Evolutionary conservation across 2,797 vertebrate genomes (phyloP), one percentile per base, ranked within the genome.

Genomic region (Zenarchopterus dispar): DNA sequence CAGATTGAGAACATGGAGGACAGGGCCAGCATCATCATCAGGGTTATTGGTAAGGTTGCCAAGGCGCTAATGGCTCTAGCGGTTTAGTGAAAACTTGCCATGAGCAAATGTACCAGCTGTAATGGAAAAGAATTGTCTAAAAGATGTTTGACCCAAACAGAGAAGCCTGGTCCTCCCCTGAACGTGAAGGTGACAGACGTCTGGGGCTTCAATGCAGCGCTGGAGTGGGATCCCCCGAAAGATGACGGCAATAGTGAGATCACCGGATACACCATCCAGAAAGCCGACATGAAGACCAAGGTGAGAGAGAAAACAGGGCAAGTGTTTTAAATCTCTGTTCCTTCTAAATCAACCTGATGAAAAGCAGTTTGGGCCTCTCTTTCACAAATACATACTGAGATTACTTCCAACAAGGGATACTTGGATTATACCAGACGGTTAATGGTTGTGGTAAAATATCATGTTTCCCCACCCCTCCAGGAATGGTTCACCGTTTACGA

Each of bases 241-340:
- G 96, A 97, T 0, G 74, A 96, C 0, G 96, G 96, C 18, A 97
- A 97, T 91, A 91, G 88, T 33, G 96, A 97, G 31, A 80, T 97
- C 69, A 93, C 81, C 0, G 95, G 96, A 9, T 97, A 97, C 74
- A 88, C 93, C 1, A 93, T 97, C 74, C 95, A 97, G 90, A 97
- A 97, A 78, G 96, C 96, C 0, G 96, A 97, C 80, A 92, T 95
- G 88, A 98, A 96, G 73, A 97, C 96, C 19, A 96, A 93, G 94
- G 96, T 96, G 56, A 81, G 56, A 44, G 44, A 26, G 26, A 13
- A 50, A 60, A 18, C 15, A 8, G 9, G 33, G 11, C 2, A 2
- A 36, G 33, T 28, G 28, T 13, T 13, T 36, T 36, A 10, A 39
- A 39, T 5, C 1, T 39, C 36, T 2, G 13, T 4, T 16, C 36